A percentile compares a stretch with the other conserved stretches of the same genome.
phyloP scores from a whole-genome alignment of 1,140 invertebrate species.

The Chymomyza costata region DNA sequence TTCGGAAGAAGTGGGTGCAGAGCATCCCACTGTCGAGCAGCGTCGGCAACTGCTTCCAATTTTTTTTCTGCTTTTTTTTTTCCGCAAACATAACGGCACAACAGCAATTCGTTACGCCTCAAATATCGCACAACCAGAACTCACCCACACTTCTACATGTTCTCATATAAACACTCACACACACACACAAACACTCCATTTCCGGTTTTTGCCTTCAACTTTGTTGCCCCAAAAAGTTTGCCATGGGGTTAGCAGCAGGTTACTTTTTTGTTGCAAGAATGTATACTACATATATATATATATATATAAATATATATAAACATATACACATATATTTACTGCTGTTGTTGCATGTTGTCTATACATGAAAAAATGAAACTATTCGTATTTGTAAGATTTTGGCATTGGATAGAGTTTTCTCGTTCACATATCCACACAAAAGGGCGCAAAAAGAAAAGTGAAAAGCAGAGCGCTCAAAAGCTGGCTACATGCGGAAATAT shows the following conservation, averaged over 20 bases:
- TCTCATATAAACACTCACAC: constrained; percentile 3
- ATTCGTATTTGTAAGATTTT: constrained; percentile 62
- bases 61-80: no score
- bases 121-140: constrained; percentile 42
- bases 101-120: constrained; percentile 54
- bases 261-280: no score
- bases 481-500: constrained; percentile 23
- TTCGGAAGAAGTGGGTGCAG: no score
- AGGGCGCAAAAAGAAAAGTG: constrained; percentile 20
- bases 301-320: no score
- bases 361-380: constrained; percentile 38
- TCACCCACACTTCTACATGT: constrained; percentile 7
- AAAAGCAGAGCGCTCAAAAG: constrained; percentile 45
- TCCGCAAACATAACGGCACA: constrained; percentile 22
- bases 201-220: constrained; percentile 40
- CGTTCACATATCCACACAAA: no score
- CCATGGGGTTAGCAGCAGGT: no score
- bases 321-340: no score
- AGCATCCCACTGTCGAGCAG: no score
- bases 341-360: no score
- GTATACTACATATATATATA: no score
- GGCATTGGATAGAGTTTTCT: constrained; percentile 44
- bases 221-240: constrained; percentile 1
- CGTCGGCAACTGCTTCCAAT: no score
- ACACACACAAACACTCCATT: constrained; percentile 23